Evolutionary conservation across 2,797 vertebrate species (phyloP).

Genomic region (Peromyscus nudipes): DNA sequence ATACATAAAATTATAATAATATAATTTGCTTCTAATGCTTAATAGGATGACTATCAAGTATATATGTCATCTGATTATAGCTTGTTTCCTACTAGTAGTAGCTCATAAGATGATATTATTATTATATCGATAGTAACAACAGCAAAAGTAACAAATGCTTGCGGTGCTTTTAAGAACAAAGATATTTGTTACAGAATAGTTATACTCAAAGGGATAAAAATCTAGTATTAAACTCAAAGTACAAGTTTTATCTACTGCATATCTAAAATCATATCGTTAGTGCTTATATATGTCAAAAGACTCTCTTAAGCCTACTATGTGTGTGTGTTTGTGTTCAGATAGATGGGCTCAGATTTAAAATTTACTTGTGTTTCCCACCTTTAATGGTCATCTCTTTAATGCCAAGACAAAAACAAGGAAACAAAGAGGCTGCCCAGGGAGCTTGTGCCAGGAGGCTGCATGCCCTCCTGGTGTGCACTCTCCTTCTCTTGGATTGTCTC

Average conservation of each 20-base stretch:
- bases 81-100: not conserved
- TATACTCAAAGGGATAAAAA: not conserved
- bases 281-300: not conserved
- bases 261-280: not conserved
- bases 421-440: not conserved
- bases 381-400: slow-evolving; percentile 12
- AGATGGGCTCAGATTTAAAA: not conserved
- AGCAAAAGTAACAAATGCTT: not conserved
- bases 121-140: not conserved
- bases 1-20: slow-evolving; percentile 5
- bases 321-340: not conserved
- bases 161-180: not conserved
- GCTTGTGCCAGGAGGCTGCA: not conserved
- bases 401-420: not conserved
- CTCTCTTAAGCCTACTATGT: not conserved
- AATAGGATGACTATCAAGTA: not conserved
- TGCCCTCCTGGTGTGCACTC: not conserved
- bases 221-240: slow-evolving; percentile 39
- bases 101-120: not conserved
- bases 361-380: not conserved
- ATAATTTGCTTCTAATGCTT: slow-evolving; percentile 46
- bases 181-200: not conserved
- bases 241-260: not conserved
- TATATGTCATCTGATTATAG: not conserved
- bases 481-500: not conserved